Base-by-base conservation (phyloP, 2,113 vertebrate genomes). In the Apodemus speciosus region DNA sequence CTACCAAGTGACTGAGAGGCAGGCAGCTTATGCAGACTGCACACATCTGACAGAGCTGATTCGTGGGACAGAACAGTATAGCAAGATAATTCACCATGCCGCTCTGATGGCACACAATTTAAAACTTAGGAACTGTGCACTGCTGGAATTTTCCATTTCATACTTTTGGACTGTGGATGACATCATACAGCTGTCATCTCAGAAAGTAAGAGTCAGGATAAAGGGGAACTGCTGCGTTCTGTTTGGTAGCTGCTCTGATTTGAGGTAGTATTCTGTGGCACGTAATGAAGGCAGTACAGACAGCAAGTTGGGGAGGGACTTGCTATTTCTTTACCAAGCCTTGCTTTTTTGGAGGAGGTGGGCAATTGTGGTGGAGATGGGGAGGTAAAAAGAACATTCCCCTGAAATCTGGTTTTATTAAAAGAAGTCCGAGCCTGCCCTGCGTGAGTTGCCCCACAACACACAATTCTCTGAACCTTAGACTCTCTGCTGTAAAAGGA, bases 391-490 rank as follows among this genome's bases (percentile, higher is more conserved):
- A 73, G 71, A 72, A 79, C 8, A 62, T 11, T 75, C n/a, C 20
- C 66, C 84, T 53, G 83, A 85, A 75, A 73, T 51, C 5, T 80
- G 43, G 7, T 80, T 85, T 92, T 94, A 20, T 81, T 20, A 86
- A 93, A 92, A 56, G n/a, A 49, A 81, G 4, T 20, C 23, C 20
- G 23, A 43, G 4, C 25, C 66, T 81, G 23, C 35, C 15, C 76
- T 23, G 64, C 9, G 72, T 51, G 76, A 73, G 9, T 2, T 43
- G n/a, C 25, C 38, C 20, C 2, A 2, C 49, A 40, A 38, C 9
- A 91, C 0, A n/a, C 11, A 60, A 85, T 62, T 84, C 23, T 13
- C 18, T 23, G 13, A 27, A 43, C n/a, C 49, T 92, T 4, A 0
- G 18, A 32, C 66, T 94, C 80, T 88, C 88, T 25, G 35, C 75